Base-by-base conservation (phyloP, 2,113 vertebrate genomes). In the Athene noctua region DNA sequence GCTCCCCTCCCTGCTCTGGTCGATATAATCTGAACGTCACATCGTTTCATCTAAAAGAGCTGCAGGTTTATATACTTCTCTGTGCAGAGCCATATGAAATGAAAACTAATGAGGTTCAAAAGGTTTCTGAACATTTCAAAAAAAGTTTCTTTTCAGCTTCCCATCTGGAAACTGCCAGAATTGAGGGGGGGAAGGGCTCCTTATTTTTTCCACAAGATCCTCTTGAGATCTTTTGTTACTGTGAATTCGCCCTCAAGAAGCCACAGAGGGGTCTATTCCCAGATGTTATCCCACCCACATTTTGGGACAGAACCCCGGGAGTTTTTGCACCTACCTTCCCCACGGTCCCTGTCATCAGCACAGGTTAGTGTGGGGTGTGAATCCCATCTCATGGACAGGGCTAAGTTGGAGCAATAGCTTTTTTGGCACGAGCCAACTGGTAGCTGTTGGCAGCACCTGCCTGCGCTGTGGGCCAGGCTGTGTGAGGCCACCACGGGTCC, bases 41-140 rank as follows among this genome's bases (percentile, higher is more conserved):
- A 94, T 92, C 79, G 90, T 92, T 94, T 95, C 81, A 86, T 94
- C 95, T 93, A 52, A 94, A 94, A 94, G 85, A 91, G 34, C 72
- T 94, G 86, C 82, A 88, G 95, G 86, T 93, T 96, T 96, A 95
- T 95, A 36, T 88, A 86, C 90, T 86, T 83, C 86, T 95, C 54
- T 96, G 88, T 88, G 79, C 82, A 67, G 80, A 90, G 51, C 79
- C 90, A 92, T 93, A 92, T 90, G 95, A 97, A 93, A 96, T 96
- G 92, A 94, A 96, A 96, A 95, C 67, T 94, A 95, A 97, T 92
- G 96, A 95, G 86, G 88, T 96, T 96, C 92, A 95, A 95, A 96
- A 96, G 95, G 90, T 96, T 97, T 95, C 94, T 91, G 94, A 96
- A 81, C 67, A 68, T 93, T 90, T 86, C 2, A 12, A 9, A 47